Base-by-base conservation (phyloP, 2,888 invertebrate genomes). In the Gasteruption jaculator region DNA sequence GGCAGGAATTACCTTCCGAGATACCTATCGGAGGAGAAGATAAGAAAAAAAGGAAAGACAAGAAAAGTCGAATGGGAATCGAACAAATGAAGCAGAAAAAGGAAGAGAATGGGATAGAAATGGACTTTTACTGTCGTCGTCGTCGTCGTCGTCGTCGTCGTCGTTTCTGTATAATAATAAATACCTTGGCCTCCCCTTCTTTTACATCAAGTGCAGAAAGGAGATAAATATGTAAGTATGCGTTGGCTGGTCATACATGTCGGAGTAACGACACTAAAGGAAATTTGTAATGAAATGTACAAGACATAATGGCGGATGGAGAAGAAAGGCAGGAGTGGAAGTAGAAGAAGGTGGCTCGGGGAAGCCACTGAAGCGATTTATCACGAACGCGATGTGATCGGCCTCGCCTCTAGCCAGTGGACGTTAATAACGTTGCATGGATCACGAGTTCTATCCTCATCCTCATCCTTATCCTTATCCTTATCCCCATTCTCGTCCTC, bases 341-440 rank as follows among this genome's bases (percentile, higher is more conserved):
- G 44, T 2, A 21, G 24, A 33, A 5, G 35, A 33, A 53, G 50
- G 50, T 50, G 53, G 52, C 48, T 49, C 48, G 52, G 50, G 48
- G 56, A 58, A 62, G 58, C 58, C 59, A 62, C 57, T 52, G 61
- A 49, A 60, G 61, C 63, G 63, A 65, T 65, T 65, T 64, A 65
- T 65, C 65, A 65, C 61, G 60, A 62, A 60, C 55, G 54, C 57
- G 58, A 60, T 63, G 65, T 62, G 65, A 65, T 65, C 63, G 58
- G 61, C 54, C 57, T 61, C 54, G 63, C 63, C 63, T 60, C 59
- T 57, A 60, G 64, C 60, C 56, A 60, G 60, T 27, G 59, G 61
- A 64, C 62, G 65, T 68, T 68, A 65, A 66, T 68, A 68, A 66
- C 65, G 57, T 58, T 54, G 57, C 56, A 56, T 58, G 60, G 60